Conservation (phyloP, 2,888 invertebrate genomes). For the Pachliopta kotzebuea region DNA sequence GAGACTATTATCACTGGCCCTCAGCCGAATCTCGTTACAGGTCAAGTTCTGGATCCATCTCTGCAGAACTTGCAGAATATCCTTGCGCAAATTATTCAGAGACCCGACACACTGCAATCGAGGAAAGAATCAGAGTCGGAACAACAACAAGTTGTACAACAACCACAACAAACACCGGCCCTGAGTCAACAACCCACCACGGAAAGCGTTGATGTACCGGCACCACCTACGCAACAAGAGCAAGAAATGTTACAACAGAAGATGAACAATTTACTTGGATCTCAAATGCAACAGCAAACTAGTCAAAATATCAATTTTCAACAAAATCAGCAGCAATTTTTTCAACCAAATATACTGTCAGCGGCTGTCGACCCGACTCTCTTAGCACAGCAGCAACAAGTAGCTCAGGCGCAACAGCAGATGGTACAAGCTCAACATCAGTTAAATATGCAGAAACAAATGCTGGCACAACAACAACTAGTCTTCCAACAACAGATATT, state of each 20-base stretch:
- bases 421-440: conserved; percentile 71
- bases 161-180: conserved; percentile 35
- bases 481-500: conserved; percentile 75
- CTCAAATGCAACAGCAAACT: conserved; percentile 57
- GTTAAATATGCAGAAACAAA: conserved; percentile 72
- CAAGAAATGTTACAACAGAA: conserved; percentile 58
- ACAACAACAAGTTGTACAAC: conserved; percentile 50
- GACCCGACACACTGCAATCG: conserved; percentile 64
- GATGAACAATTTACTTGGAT: conserved; percentile 57
- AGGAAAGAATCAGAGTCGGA: conserved; percentile 71
- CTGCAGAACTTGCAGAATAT: conserved; percentile 74
- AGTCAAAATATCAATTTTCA: conserved; percentile 52
- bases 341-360: conserved; percentile 54
- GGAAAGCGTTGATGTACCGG: conserved; percentile 44
- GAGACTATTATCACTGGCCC: conserved; percentile 60
- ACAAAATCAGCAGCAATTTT: conserved; percentile 57
- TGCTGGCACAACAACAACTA: conserved; percentile 70
- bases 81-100: conserved; percentile 69
- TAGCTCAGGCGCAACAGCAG: conserved; percentile 72
- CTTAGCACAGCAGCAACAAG: conserved; percentile 68
- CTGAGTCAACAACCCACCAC: conserved; percentile 35
- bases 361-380: conserved; percentile 59
- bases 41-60: conserved; percentile 73
- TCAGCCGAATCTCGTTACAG: conserved; percentile 59
- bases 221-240: conserved; percentile 40